A percentile compares a stretch with the other conserved stretches of the same genome.
These are phyloP conservation scores for Anguilla obscura DNA, from an alignment of 2,797 vertebrate species.

Conservation along the genomic window DNA sequence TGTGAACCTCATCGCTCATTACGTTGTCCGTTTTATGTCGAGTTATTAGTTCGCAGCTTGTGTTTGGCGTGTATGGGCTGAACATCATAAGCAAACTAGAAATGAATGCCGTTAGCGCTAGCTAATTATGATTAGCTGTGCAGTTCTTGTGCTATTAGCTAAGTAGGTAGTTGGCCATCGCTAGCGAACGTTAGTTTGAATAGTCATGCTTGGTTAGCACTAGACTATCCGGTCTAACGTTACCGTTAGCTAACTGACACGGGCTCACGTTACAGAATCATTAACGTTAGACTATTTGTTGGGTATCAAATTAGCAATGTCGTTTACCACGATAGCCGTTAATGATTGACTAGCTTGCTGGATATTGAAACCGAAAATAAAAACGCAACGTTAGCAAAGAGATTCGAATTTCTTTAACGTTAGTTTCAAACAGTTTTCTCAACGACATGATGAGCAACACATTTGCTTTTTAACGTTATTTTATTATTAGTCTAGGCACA, in stretches of 20 bases:
- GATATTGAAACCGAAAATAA: background rate
- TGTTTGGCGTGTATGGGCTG: background rate
- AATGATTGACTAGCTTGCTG: background rate
- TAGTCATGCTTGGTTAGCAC: no score
- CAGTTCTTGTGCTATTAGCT: background rate
- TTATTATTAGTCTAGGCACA: no score
- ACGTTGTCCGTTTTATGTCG: rapidly evolving
- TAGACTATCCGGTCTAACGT: no score
- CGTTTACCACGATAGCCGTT: background rate
- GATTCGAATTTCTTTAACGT: no score
- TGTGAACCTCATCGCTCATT: rapidly evolving
- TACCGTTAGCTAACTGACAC: no score
- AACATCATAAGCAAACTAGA: background rate
- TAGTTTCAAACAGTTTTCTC: no score
- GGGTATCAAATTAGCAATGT: background rate
- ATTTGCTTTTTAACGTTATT: no score
- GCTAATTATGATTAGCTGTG: background rate
- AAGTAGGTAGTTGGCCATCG: constrained; percentile 36
- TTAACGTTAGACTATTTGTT: no score
- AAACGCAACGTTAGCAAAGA: background rate
- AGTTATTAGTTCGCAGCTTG: background rate
- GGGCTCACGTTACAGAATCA: no score
- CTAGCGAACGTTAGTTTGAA: constrained; percentile 30
- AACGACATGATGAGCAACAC: no score
- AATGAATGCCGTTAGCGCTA: background rate